Evolutionary conservation across 1,140 invertebrate species (phyloP), one percentile per base, ranked within the genome.

Genomic region (Drosophila mayri): DNA sequence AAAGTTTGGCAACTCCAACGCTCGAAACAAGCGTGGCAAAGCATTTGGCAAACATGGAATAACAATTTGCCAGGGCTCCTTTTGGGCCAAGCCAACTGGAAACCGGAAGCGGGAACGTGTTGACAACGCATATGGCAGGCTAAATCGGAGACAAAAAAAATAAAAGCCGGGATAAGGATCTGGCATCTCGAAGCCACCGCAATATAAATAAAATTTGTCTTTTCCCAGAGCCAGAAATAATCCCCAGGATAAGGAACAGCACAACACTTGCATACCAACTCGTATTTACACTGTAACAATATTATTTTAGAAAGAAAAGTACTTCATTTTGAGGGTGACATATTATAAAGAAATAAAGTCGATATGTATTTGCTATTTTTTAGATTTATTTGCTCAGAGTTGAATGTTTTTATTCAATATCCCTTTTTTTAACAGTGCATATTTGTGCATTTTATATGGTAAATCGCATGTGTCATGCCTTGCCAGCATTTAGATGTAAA

Each of bases 11-110:
- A 66, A 41, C 41, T 72, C 55, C 47, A 25, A 63, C 43, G 52
- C 22, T n/a, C n/a, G 77, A 74, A 84, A 84, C 81, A 85, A 85
- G 72, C 76, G 81, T 66, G 78, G 81, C 82, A 85, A 85, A 78
- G 82, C 80, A 85, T 85, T 86, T 87, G 82, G 79, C 82, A 86
- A 87, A 86, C 82, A 85, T 71, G 82, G 79, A 85, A 85, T 85
- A 85, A 85, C 82, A 86, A 86, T 86, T 86, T 86, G 78, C 75
- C 74, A 49, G 54, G 68, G 25, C 77, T 52, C 40, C 79, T 43
- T 64, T 46, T 52, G 71, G 68, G 73, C 72, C 78, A 81, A 77
- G 63, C 81, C 52, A 71, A 72, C 66, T 47, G 64, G 41, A 71
- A 71, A 68, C 44, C 47, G 40, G 40, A 25, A 43, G 28, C 46